Evolutionary conservation across 1,140 invertebrate genomes (phyloP).

Genomic region (Drosophila arawakana): DNA sequence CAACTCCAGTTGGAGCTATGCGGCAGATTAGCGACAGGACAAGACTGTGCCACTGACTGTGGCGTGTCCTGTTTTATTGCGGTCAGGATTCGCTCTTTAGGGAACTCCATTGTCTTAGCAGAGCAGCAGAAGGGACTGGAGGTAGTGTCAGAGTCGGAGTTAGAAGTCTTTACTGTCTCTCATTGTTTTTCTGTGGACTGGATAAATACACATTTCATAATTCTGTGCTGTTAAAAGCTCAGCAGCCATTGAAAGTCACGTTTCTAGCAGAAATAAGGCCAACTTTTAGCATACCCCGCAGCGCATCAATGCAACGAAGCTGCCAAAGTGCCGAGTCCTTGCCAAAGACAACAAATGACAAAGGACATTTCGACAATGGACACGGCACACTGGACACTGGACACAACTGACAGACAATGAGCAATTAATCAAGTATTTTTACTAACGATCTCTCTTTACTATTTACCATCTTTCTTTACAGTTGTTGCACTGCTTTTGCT

Average conservation of each 20-base stretch:
- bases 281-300: slow-evolving; percentile 9
- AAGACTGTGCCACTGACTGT: slow-evolving; percentile 28
- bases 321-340: slow-evolving; percentile 12
- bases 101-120: slow-evolving; percentile 18
- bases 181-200: slow-evolving; percentile 46
- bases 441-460: slow-evolving; percentile 54
- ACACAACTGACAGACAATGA: slow-evolving; percentile 19
- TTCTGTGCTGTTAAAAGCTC: slow-evolving; percentile 57
- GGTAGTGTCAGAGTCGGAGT: not conserved
- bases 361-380: not conserved
- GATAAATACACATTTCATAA: slow-evolving; percentile 78
- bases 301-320: slow-evolving; percentile 14
- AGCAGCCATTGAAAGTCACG: slow-evolving; percentile 68
- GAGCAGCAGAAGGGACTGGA: not conserved
- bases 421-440: slow-evolving; percentile 71
- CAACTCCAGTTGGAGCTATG: slow-evolving; percentile 18
- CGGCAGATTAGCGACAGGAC: slow-evolving; percentile 24
- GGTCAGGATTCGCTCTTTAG: slow-evolving; percentile 73
- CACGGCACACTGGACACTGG: not conserved
- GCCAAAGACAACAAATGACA: slow-evolving; percentile 59
- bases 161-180: not conserved
- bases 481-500: slow-evolving; percentile 37
- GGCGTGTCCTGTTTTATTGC: slow-evolving; percentile 74
- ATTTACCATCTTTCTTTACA: slow-evolving; percentile 36
- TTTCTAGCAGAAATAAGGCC: slow-evolving; percentile 64